Base-by-base conservation (phyloP, 2,797 vertebrate genomes). In the Siniperca obscura region DNA sequence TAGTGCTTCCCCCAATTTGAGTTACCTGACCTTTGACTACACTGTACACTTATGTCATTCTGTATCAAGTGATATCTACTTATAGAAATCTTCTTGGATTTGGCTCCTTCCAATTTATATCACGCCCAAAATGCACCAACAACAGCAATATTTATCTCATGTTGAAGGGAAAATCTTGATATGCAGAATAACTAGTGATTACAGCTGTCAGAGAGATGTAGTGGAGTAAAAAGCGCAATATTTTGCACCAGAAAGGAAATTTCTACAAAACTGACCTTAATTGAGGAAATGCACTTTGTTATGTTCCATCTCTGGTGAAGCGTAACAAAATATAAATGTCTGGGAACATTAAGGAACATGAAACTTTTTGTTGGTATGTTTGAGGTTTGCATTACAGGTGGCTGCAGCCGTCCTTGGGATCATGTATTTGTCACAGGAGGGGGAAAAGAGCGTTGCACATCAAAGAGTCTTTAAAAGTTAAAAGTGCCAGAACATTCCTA, bases 401-500 rank as follows among this genome's bases (percentile, higher is more conserved):
- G 42, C 40, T 19, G 55, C 48, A 50, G 64, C 22, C 4, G 6
- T 70, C 50, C 66, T 60, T 52, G 2, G 74, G 30, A 61, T 82
- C 36, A 11, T 13, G 57, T 66, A 11, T 72, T 74, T 78, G 53
- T 87, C 74, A 69, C 27, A 55, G 65, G 56, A 68, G 70, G 38
- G 73, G 55, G 44, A 56, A 50, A 82, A 69, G 67, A 38, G 62
- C 40, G 36, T 12, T 0, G 21, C 44, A 86, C 80, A 83, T 92
- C 87, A 90, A 90, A 90, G 82, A 30, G 36, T 4, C 69, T 90
- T 78, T 80, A 66, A 78, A 71, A 65, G 80, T 74, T 56, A 87
- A 30, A 30, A 30, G 82, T 74, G 73, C 74, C 36, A 53, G 72
- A 81, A 82, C 88, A 92, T 93, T 94, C 87, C 89, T 89, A 0